phyloP scores from a whole-genome alignment of 2,888 invertebrate species.

The Lasioglossum oenotherae region DNA sequence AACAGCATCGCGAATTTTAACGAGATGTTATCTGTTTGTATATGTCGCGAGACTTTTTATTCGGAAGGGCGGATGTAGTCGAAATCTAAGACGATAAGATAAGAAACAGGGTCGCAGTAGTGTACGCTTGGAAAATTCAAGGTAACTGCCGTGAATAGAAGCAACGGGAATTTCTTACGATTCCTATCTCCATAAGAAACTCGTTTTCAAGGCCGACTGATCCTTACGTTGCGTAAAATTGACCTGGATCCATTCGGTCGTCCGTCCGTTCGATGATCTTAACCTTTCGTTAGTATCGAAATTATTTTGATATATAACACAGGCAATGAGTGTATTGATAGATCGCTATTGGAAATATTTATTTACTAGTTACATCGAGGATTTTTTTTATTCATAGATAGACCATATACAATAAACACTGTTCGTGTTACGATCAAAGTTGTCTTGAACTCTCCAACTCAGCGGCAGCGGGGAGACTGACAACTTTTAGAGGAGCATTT shows the following conservation, averaged over 20 bases:
- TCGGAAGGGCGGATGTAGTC: neutral
- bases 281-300: neutral
- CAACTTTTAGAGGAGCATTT: neutral
- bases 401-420: neutral
- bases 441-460: neutral
- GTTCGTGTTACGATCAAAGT: neutral
- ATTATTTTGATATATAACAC: neutral
- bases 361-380: neutral
- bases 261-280: neutral
- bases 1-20: neutral
- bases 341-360: neutral
- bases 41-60: neutral
- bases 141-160: neutral
- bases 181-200: constrained; percentile 36
- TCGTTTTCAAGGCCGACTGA: constrained; percentile 60
- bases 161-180: constrained; percentile 4
- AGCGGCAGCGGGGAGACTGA: neutral
- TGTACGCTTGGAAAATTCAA: neutral
- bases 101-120: neutral
- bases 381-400: neutral
- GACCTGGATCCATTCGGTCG: neutral
- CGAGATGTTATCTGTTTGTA: neutral
- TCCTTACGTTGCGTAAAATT: constrained; percentile 16
- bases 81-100: constrained; percentile 26
- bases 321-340: neutral